Evolutionary conservation across 2,888 invertebrate genomes (phyloP), one percentile per base, ranked within the genome.

Genomic region (Nephrocerus scutellatus): DNA sequence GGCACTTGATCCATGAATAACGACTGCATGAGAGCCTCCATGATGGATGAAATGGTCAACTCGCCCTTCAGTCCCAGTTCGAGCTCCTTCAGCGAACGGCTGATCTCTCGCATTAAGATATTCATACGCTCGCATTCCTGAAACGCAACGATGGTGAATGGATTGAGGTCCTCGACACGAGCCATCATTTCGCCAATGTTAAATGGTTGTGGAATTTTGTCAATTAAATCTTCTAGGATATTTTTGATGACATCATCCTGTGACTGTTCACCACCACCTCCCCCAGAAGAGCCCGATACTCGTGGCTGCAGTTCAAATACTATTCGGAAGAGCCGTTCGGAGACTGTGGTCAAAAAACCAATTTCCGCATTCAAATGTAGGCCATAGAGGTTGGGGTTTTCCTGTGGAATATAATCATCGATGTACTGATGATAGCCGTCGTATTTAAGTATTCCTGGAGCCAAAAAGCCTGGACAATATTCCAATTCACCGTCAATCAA

Each of bases 81-180:
- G 0, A 90, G 70, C 67, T 93, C 93, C 53, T 77, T 79, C 6
- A 95, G 72, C 0, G 92, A 88, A 20, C 87, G 71, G 36, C 79
- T 75, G 44, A 95, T 79, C 67, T 91, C 90, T 3, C 75, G 71
- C 59, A 87, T 88, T 6, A 96, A 75, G 23, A 74, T 75, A 65
- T 95, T 95, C 92, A 95, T 93, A 26, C 93, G 75, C 66, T 95
- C 93, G 63, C 91, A 91, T 68, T 96, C 95, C 49, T 95, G 90
- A 53, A 90, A 77, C 1, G 87, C 87, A 0, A 95, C 95, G 35
- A 93, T 89, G 1, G 87, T 84, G 62, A 80, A 96, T 0, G 95
- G 95, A 3, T 88, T 89, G 45, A 85, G 74, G 55, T 95, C 92
- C 64, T 93, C 92, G 4, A 82, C 80, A 63, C 87, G 86, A 2